These are phyloP conservation scores for Thymelicus lineola DNA, from an alignment of 2,888 invertebrate species.

Conservation along the genomic window DNA sequence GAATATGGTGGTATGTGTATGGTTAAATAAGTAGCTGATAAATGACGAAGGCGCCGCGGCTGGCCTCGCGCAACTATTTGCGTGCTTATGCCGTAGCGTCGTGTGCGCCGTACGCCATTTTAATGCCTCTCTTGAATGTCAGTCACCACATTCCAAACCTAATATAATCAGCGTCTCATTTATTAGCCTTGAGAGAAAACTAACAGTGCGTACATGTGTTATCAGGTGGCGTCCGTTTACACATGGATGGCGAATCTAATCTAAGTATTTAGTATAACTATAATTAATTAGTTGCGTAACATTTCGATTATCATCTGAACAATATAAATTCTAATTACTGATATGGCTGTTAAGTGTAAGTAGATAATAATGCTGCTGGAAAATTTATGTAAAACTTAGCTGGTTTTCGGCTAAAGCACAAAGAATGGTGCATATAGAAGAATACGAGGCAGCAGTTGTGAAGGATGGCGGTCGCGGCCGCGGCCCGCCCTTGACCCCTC, in stretches of 20 bases:
- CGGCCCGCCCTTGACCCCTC: slow-evolving; percentile 69
- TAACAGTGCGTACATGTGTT: slow-evolving; percentile 22
- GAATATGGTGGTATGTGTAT: slow-evolving; percentile 5
- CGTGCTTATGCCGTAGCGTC: slow-evolving; percentile 54
- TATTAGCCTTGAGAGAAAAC: slow-evolving; percentile 37
- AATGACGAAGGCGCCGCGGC: slow-evolving; percentile 55
- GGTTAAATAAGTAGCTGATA: slow-evolving; percentile 10
- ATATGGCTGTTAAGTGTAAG: background rate
- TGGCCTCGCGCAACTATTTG: slow-evolving; percentile 79
- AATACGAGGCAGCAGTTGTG: slow-evolving; percentile 36
- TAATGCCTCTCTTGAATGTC: slow-evolving; percentile 72
- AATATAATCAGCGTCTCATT: slow-evolving; percentile 47
- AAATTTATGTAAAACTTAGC: background rate
- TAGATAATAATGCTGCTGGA: background rate
- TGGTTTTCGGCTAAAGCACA: slow-evolving; percentile 45
- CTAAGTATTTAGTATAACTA: slow-evolving; percentile 3
- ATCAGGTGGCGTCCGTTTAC: slow-evolving; percentile 19
- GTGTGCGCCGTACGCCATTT: slow-evolving; percentile 58
- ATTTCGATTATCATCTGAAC: background rate
- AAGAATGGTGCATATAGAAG: slow-evolving; percentile 42
- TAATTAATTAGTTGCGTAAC: slow-evolving; percentile 19
- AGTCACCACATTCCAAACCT: slow-evolving; percentile 65
- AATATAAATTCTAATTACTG: background rate
- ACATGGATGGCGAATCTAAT: slow-evolving; percentile 5
- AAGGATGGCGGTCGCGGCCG: slow-evolving; percentile 53